These are phyloP conservation scores for Albula goreensis DNA, from an alignment of 2,113 vertebrate species.

Conservation along the genomic window DNA sequence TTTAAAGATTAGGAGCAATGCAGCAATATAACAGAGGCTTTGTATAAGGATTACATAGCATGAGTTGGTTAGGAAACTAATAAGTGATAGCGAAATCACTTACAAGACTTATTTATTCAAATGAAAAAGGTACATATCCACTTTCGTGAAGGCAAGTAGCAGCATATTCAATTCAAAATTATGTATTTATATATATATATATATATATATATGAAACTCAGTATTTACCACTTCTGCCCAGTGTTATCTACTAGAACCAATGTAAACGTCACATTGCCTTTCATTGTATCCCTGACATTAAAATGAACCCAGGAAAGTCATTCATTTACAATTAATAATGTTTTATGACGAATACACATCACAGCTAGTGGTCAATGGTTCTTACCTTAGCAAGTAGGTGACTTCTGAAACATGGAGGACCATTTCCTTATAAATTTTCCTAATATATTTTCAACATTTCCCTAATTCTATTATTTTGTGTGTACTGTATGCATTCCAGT, in stretches of 20 bases:
- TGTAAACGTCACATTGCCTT: slow-evolving; percentile 13
- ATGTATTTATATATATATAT: not conserved
- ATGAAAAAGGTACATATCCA: not conserved
- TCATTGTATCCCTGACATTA: slow-evolving; percentile 26
- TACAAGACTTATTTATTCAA: too few relatives aligned
- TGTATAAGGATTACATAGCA: not conserved
- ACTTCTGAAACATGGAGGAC: not conserved
- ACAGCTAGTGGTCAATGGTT: not conserved
- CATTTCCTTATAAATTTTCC: not conserved
- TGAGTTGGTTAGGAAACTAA: not conserved
- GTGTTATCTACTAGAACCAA: not conserved
- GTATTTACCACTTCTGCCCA: too few relatives aligned
- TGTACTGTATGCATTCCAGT: not conserved
- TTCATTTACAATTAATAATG: slow-evolving; percentile 13
- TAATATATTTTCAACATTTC: not conserved
- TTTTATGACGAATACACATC: slow-evolving; percentile 29
- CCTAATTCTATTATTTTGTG: not conserved
- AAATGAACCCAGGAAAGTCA: slow-evolving; percentile 26
- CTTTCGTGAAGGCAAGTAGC: not conserved
- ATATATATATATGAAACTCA: too few relatives aligned
- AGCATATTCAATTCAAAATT: not conserved
- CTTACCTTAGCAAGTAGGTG: not conserved
- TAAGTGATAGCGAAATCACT: not conserved
- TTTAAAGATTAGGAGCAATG: not conserved
- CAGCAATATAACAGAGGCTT: not conserved